Evolutionary conservation across 2,888 invertebrate species (phyloP).

Genomic region (Nomada fucata): DNA sequence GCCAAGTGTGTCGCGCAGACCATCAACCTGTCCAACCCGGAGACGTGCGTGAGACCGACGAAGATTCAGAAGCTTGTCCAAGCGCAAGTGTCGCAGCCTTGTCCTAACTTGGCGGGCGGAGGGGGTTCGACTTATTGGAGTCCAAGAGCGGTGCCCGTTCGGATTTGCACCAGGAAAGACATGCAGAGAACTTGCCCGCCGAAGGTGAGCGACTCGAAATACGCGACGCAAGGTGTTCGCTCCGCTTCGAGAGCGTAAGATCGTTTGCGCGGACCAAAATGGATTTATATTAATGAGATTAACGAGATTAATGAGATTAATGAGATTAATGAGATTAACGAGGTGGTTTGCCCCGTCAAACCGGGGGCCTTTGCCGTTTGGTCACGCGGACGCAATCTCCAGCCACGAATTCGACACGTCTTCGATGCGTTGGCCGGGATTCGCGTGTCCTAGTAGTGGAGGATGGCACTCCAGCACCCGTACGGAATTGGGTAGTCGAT

Average conservation of each 20-base stretch:
- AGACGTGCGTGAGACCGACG: conserved; percentile 71
- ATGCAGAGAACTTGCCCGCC: conserved; percentile 70
- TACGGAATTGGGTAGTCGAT: conserved; percentile 74
- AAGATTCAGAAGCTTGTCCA: conserved; percentile 70
- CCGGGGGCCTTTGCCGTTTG: conserved; percentile 6
- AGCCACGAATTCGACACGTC: conserved; percentile 34
- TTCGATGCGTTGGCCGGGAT: conserved; percentile 29
- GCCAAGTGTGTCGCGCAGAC: conserved; percentile 73
- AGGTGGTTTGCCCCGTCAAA: conserved; percentile 28
- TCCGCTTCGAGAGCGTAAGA: neutral
- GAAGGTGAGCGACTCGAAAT: conserved; percentile 47
- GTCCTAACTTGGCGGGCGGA: conserved; percentile 15
- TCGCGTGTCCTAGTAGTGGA: conserved; percentile 51
- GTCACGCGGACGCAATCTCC: conserved; percentile 7
- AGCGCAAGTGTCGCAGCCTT: conserved; percentile 63
- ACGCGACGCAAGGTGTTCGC: neutral
- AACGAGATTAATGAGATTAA: conserved; percentile 43
- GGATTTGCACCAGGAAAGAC: conserved; percentile 83
- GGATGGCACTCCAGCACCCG: conserved; percentile 63
- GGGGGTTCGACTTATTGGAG: conserved; percentile 44
- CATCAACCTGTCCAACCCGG: conserved; percentile 79
- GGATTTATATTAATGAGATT: conserved; percentile 30
- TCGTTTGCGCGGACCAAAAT: neutral
- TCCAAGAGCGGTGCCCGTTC: conserved; percentile 77
- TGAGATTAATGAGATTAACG: conserved; percentile 38